Percentiles rank a stretch among this genome's conserved stretches.
phyloP scores from a whole-genome alignment of 2,888 invertebrate species.

The Protophormia terraenovae region DNA sequence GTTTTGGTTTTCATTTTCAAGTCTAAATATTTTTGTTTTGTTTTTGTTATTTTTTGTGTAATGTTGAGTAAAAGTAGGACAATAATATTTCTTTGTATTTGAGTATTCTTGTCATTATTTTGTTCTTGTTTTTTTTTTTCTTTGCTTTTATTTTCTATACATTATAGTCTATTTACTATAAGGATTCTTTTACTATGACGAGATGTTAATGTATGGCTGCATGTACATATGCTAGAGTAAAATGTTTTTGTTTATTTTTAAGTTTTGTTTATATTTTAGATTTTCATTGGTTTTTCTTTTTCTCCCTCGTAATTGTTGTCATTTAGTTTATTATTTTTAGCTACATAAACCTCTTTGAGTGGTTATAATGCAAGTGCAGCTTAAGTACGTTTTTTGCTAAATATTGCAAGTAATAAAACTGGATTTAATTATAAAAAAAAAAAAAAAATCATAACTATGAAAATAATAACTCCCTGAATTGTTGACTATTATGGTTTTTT shows the following conservation, averaged over 20 bases:
- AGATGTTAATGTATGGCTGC: no score
- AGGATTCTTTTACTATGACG: slow-evolving; percentile 53
- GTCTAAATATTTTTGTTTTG: slow-evolving; percentile 41
- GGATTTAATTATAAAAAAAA: background rate
- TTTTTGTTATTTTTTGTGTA: slow-evolving; percentile 18
- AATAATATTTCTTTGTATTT: slow-evolving; percentile 49
- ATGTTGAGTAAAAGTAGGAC: slow-evolving; percentile 68
- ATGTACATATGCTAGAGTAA: background rate
- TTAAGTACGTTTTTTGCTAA: background rate
- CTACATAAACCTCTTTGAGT: slow-evolving; percentile 51
- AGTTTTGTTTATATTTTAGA: slow-evolving; percentile 52
- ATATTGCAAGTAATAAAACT: background rate
- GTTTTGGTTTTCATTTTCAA: background rate
- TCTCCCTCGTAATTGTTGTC: background rate
- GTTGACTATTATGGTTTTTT: background rate
- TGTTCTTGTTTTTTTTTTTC: no score
- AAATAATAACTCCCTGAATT: background rate
- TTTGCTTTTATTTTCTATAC: slow-evolving; percentile 24
- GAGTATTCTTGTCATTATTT: slow-evolving; percentile 21
- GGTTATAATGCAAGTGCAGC: background rate
- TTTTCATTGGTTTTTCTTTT: background rate
- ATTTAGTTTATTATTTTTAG: background rate
- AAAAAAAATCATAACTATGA: no score
- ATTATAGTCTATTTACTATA: slow-evolving; percentile 59
- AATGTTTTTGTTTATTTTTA: slow-evolving; percentile 25